phyloP scores from a whole-genome alignment of 2,888 invertebrate genomes.

The Hydraecia micacea region DNA sequence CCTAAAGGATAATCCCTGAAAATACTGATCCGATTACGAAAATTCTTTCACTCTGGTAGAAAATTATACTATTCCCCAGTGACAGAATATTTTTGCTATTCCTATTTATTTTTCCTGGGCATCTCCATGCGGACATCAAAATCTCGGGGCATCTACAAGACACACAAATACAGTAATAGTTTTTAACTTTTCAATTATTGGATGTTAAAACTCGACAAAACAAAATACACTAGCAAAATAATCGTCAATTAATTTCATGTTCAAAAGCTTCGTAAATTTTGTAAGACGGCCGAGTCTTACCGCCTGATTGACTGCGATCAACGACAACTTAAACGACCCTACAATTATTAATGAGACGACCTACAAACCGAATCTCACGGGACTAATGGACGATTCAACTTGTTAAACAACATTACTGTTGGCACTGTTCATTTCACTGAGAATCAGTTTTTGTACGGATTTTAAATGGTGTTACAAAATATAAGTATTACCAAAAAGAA shows the following conservation, averaged over 20 bases:
- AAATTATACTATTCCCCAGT: background rate
- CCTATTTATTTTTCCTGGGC: background rate
- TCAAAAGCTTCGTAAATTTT: conserved; percentile 50
- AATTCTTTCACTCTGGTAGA: background rate
- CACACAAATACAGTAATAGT: background rate
- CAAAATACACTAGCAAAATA: conserved; percentile 40
- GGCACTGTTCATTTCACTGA: conserved; percentile 44
- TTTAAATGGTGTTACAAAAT: conserved; percentile 21
- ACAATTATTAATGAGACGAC: conserved; percentile 74
- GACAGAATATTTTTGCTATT: background rate
- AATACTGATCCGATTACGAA: background rate
- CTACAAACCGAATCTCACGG: conserved; percentile 69
- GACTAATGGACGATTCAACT: conserved; percentile 60
- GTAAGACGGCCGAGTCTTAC: conserved; percentile 54
- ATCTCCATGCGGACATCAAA: background rate
- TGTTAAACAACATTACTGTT: conserved; percentile 47
- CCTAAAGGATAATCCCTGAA: background rate
- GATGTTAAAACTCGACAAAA: conserved; percentile 26
- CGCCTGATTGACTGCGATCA: conserved; percentile 70
- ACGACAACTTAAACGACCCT: conserved; percentile 68
- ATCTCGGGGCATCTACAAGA: background rate
- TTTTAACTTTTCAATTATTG: conserved; percentile 6
- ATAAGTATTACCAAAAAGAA: background rate
- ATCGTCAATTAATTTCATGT: conserved; percentile 59
- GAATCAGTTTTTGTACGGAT: conserved; percentile 13